Conservation (phyloP, 2,888 invertebrate species). For the Molanna angustata region DNA sequence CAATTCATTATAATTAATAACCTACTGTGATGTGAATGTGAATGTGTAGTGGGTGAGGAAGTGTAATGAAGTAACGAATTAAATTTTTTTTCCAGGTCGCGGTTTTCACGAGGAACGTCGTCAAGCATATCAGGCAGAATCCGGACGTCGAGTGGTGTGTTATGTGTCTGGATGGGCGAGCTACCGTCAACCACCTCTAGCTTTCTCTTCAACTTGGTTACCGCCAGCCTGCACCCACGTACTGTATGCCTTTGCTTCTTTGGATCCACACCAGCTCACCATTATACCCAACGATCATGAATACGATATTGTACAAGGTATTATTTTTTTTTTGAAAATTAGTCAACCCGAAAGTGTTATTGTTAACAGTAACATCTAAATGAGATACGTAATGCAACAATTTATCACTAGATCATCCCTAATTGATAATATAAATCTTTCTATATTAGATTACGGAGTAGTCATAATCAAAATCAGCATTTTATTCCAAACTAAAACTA, state of each 20-base stretch:
- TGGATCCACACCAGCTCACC: slow-evolving; percentile 63
- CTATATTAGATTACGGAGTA: no score
- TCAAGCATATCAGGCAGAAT: slow-evolving; percentile 9
- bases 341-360: no score
- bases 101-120: slow-evolving; percentile 8
- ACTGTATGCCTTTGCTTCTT: slow-evolving; percentile 68
- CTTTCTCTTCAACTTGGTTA: slow-evolving; percentile 62
- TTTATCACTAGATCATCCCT: no score
- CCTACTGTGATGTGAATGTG: no score
- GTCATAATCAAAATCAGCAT: no score
- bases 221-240: slow-evolving; percentile 71
- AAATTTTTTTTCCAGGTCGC: not conserved
- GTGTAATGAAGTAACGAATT: not conserved
- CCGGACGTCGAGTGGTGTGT: slow-evolving; percentile 54
- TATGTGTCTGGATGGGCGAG: slow-evolving; percentile 63
- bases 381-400: no score
- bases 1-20: no score
- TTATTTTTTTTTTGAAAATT: no score
- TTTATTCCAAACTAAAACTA: no score
- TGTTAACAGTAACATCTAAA: no score
- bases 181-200: slow-evolving; percentile 64
- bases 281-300: slow-evolving; percentile 65
- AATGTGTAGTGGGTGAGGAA: no score
- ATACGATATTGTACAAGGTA: slow-evolving; percentile 71
- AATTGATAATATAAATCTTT: no score